Conservation (phyloP, 2,888 invertebrate species). For the Peribatodes rhomboidaria region DNA sequence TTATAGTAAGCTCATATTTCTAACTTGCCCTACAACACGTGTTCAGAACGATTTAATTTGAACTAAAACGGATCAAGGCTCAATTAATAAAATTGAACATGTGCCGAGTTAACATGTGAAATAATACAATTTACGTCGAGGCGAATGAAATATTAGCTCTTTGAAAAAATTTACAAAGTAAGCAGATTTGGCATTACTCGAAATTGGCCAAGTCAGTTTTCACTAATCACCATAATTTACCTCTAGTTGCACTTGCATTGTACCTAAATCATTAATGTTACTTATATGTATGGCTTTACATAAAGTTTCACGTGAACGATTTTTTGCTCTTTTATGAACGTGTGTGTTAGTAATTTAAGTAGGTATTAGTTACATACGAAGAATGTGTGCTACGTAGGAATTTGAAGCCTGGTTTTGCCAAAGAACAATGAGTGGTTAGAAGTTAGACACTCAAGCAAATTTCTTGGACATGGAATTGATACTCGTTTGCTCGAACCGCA, state of each 20-base stretch:
- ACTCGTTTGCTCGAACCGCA: conserved; percentile 48
- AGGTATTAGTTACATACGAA: conserved; percentile 1
- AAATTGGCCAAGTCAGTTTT: background rate
- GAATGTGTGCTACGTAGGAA: background rate
- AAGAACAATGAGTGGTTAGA: background rate
- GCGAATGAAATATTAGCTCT: background rate
- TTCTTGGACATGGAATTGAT: conserved; percentile 1
- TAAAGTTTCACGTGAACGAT: too few relatives aligned
- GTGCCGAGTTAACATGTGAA: conserved; percentile 28
- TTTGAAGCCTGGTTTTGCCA: background rate
- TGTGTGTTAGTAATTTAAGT: background rate
- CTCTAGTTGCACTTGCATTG: background rate
- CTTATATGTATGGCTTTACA: too few relatives aligned
- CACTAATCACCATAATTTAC: background rate
- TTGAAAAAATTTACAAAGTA: background rate
- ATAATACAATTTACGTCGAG: conserved; percentile 9
- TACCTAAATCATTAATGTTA: too few relatives aligned
- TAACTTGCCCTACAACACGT: background rate
- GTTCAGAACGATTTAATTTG: conserved; percentile 12
- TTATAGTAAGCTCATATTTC: conserved; percentile 1
- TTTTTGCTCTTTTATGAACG: too few relatives aligned
- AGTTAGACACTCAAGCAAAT: background rate
- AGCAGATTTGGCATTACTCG: too few relatives aligned
- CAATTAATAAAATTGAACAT: conserved; percentile 26
- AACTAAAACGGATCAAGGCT: conserved; percentile 39